These are phyloP conservation scores for Heterochromis multidens DNA, from an alignment of 2,113 vertebrate species.

Conservation along the genomic window DNA sequence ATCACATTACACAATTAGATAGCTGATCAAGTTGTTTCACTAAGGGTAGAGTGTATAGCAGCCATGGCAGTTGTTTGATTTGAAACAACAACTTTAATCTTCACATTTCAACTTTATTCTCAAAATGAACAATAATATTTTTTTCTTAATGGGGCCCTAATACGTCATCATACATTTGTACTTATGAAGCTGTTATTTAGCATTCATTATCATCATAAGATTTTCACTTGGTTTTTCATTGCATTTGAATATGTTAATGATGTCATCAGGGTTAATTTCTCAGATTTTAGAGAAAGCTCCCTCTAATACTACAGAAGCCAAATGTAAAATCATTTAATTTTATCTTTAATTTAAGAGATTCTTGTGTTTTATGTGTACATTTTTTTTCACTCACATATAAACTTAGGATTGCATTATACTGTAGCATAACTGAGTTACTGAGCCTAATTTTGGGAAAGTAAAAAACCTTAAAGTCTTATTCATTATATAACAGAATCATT, in stretches of 20 bases:
- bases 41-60: no score
- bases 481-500: neutral
- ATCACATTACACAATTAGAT: no score
- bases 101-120: no score
- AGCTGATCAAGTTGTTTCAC: no score
- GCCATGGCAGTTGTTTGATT: no score
- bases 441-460: neutral
- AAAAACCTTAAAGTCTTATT: rapidly evolving
- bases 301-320: neutral
- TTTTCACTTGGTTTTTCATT: neutral
- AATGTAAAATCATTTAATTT: neutral
- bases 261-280: neutral
- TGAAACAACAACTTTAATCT: no score
- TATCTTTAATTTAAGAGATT: neutral
- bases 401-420: no score
- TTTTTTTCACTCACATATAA: neutral
- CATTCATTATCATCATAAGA: neutral
- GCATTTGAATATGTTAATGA: neutral
- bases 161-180: no score
- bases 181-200: neutral
- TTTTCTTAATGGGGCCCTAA: no score
- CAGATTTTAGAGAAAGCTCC: rapidly evolving
- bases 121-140: no score
- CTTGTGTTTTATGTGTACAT: neutral
- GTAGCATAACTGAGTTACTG: neutral